These are phyloP conservation scores for Corapipo altera DNA, from an alignment of 2,113 vertebrate species.

Conservation along the genomic window DNA sequence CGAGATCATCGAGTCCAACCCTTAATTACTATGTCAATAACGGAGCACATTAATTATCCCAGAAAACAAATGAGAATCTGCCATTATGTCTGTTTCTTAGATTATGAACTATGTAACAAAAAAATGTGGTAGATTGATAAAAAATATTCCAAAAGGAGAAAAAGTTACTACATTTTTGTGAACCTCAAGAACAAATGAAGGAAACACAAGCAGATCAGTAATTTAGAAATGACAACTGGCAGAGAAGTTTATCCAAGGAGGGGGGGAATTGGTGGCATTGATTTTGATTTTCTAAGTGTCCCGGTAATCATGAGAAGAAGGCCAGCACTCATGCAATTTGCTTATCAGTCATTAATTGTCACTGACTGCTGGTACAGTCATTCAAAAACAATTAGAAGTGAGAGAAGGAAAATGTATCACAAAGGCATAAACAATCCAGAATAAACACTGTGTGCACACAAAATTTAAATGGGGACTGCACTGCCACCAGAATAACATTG, in stretches of 20 bases:
- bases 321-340: background rate
- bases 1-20: too few species aligned
- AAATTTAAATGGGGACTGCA: background rate
- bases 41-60: background rate
- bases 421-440: background rate
- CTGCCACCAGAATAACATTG: background rate
- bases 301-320: background rate
- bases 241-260: background rate
- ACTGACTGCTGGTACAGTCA: background rate
- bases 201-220: background rate
- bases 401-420: background rate
- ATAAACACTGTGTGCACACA: conserved; percentile 2
- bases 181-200: background rate
- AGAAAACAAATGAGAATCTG: background rate
- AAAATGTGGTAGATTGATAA: background rate
- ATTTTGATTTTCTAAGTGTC: background rate
- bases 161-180: background rate
- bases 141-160: background rate
- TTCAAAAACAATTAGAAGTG: conserved; percentile 4
- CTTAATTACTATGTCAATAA: background rate
- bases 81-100: background rate
- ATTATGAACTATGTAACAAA: background rate
- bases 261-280: background rate
- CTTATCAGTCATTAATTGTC: background rate
- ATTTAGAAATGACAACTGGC: background rate